Percentiles rank a stretch among this genome's conserved stretches.
Conservation (phyloP, 1,140 invertebrate species). For the Heliconius eleuchia region DNA sequence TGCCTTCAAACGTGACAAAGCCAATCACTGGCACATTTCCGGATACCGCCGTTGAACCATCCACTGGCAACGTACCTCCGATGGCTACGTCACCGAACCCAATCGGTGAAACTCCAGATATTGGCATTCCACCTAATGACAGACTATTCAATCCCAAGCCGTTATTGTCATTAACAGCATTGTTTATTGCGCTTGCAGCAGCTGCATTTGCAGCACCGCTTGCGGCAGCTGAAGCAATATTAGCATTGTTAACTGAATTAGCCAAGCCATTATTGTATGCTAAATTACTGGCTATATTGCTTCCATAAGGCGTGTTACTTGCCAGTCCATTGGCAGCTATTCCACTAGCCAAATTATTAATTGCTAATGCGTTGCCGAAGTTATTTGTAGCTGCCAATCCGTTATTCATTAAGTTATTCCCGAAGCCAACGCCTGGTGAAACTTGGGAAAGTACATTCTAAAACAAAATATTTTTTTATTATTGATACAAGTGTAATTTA, state of each 20-base stretch:
- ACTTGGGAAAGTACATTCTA: conserved; percentile 17
- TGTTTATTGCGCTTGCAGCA: conserved; percentile 25
- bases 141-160: conserved; percentile 28
- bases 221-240: conserved; percentile 25
- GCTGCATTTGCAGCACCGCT: conserved; percentile 34
- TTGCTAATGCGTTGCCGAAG: conserved; percentile 15
- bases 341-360: conserved; percentile 23
- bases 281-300: conserved; percentile 27
- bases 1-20: conserved; percentile 66
- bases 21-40: conserved; percentile 70
- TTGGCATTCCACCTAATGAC: conserved; percentile 44
- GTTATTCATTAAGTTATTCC: conserved; percentile 15
- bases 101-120: conserved; percentile 43
- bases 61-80: conserved; percentile 56
- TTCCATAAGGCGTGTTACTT: conserved; percentile 19
- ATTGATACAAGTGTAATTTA: not conserved
- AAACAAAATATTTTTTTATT: not conserved
- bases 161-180: conserved; percentile 30
- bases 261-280: conserved; percentile 18
- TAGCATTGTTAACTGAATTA: conserved; percentile 5
- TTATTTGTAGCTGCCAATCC: not conserved
- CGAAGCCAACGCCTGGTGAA: not conserved
- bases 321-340: conserved; percentile 16
- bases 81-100: conserved; percentile 55
- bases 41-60: conserved; percentile 53